Conservation (phyloP, 2,113 vertebrate genomes). For the Alouatta palliata region DNA sequence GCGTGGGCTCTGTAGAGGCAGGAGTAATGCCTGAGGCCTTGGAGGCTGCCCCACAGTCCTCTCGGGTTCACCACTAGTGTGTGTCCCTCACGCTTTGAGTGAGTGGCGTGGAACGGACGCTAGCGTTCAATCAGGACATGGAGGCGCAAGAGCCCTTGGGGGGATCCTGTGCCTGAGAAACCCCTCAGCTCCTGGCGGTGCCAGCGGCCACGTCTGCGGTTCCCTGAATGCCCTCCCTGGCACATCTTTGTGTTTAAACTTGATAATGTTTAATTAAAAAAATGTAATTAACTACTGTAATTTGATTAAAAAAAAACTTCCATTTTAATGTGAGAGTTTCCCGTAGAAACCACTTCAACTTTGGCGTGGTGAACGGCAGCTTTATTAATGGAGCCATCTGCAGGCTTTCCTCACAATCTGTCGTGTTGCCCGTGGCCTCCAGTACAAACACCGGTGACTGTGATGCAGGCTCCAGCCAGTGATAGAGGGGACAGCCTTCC, state of each 20-base stretch:
- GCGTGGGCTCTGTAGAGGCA: not conserved
- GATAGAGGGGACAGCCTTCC: not conserved
- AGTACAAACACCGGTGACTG: slow-evolving; percentile 9
- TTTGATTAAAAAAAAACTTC: slow-evolving; percentile 78
- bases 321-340: slow-evolving; percentile 71
- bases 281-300: slow-evolving; percentile 71
- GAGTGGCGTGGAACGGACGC: not conserved
- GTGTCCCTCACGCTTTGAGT: fast-evolving
- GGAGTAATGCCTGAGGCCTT: not conserved
- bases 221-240: not conserved
- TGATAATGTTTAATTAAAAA: slow-evolving; percentile 77
- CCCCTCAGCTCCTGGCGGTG: not conserved
- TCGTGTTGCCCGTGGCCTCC: not conserved
- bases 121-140: fast-evolving
- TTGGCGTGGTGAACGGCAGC: slow-evolving; percentile 34
- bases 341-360: slow-evolving; percentile 77
- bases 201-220: not conserved
- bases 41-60: not conserved
- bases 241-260: not conserved
- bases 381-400: slow-evolving; percentile 54
- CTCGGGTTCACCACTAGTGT: fast-evolving
- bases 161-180: too few relatives aligned
- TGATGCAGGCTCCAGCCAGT: not conserved
- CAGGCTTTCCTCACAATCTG: slow-evolving; percentile 22
- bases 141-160: too few relatives aligned